Percentiles rank a stretch among this genome's conserved stretches.
phyloP scores from a whole-genome alignment of 2,113 vertebrate species.

The Lycaon pictus region DNA sequence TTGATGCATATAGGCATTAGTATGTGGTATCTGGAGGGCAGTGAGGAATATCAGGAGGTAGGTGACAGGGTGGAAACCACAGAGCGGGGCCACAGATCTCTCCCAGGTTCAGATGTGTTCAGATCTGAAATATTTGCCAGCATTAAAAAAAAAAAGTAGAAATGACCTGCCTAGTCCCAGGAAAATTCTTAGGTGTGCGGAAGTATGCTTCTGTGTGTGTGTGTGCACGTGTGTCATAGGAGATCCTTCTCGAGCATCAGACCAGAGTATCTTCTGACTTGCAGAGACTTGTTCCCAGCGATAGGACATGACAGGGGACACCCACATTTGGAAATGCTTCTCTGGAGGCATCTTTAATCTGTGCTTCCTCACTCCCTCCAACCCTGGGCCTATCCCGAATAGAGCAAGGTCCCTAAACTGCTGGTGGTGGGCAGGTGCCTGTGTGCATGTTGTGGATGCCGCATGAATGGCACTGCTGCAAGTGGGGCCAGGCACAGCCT shows the following conservation, averaged over 20 bases:
- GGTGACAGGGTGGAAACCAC: background rate
- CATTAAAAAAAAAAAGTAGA: background rate
- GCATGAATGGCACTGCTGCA: background rate
- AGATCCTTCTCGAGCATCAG: slow-evolving; percentile 79
- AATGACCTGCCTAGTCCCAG: background rate
- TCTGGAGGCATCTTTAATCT: background rate
- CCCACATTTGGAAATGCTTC: slow-evolving; percentile 70
- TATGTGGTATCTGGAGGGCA: background rate
- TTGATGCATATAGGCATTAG: background rate
- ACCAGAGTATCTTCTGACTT: slow-evolving; percentile 67
- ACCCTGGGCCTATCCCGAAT: background rate
- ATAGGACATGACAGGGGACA: slow-evolving; percentile 76
- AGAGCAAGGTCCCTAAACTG: background rate
- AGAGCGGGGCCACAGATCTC: background rate
- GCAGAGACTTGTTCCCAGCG: slow-evolving; percentile 75
- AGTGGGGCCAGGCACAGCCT: background rate
- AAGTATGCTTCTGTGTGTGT: slow-evolving; percentile 47
- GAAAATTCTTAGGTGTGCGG: background rate
- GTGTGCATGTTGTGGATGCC: rapidly evolving
- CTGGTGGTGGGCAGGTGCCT: background rate
- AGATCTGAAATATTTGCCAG: background rate
- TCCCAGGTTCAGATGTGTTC: background rate
- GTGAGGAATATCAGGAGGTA: background rate
- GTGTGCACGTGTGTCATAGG: slow-evolving; percentile 59
- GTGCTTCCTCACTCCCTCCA: background rate